Percentiles rank a stretch among this genome's conserved stretches.
These are phyloP conservation scores for Drosophila atripex DNA, from an alignment of 2,888 invertebrate species.

Conservation along the genomic window DNA sequence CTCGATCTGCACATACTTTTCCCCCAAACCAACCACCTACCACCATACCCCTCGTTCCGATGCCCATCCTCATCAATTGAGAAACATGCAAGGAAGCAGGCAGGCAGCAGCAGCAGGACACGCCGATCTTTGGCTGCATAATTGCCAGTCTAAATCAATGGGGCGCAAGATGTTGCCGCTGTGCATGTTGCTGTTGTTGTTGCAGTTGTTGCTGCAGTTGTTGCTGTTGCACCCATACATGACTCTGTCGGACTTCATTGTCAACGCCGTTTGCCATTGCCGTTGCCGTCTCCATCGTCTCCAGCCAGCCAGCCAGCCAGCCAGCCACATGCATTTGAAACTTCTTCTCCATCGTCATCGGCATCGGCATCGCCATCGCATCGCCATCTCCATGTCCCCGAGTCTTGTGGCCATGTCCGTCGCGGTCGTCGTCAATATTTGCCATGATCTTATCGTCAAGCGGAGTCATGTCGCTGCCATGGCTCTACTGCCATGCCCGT, in stretches of 20 bases:
- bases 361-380: slow-evolving; percentile 55
- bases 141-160: slow-evolving; percentile 79
- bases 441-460: slow-evolving; percentile 77
- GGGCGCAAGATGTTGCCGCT: slow-evolving; percentile 52
- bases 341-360: slow-evolving; percentile 57
- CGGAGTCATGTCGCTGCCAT: slow-evolving; percentile 77
- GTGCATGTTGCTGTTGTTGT: slow-evolving; percentile 31
- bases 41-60: slow-evolving; percentile 14
- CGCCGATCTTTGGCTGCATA: slow-evolving; percentile 63
- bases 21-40: slow-evolving; percentile 44
- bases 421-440: slow-evolving; percentile 69
- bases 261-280: slow-evolving; percentile 43
- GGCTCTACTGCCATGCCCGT: slow-evolving; percentile 39
- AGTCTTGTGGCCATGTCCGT: slow-evolving; percentile 26
- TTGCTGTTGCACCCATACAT: slow-evolving; percentile 51
- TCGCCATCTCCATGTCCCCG: slow-evolving; percentile 36
- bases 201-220: background rate
- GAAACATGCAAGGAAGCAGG: slow-evolving; percentile 45
- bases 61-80: slow-evolving; percentile 59
- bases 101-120: slow-evolving; percentile 36
- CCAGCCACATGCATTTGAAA: slow-evolving; percentile 26
- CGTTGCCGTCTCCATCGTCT: slow-evolving; percentile 34
- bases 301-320: slow-evolving; percentile 5
- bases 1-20: slow-evolving; percentile 37
- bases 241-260: slow-evolving; percentile 54